Conservation (phyloP, 2,888 invertebrate species). For the Nephrotoma guestfalica region DNA sequence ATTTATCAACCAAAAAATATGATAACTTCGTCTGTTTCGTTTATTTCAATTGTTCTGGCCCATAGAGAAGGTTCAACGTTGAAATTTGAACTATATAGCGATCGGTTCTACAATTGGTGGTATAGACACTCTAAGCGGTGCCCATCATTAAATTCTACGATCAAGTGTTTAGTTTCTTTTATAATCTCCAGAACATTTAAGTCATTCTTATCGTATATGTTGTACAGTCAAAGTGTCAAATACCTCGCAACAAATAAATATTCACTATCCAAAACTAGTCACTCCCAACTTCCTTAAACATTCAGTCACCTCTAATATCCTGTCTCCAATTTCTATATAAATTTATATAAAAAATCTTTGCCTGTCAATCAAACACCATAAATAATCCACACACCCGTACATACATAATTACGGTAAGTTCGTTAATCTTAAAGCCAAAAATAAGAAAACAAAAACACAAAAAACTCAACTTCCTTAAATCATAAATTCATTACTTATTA, state of each 20-base stretch:
- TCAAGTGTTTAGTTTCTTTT: too few relatives aligned
- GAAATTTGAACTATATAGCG: too few relatives aligned
- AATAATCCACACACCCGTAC: not conserved
- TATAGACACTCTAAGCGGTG: too few relatives aligned
- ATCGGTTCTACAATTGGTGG: too few relatives aligned
- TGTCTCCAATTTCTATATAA: not conserved
- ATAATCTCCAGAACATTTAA: too few relatives aligned
- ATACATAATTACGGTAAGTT: not conserved
- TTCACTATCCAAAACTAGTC: not conserved
- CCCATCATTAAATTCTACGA: too few relatives aligned
- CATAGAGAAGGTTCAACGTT: too few relatives aligned
- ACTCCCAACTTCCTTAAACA: not conserved
- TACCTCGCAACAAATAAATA: not conserved
- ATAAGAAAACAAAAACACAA: not conserved
- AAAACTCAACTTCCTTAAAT: not conserved
- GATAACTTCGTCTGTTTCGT: too few relatives aligned
- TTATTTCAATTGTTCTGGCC: too few relatives aligned
- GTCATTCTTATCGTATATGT: too few relatives aligned
- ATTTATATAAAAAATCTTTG: not conserved
- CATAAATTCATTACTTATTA: not conserved
- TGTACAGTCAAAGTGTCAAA: not conserved
- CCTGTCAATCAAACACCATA: not conserved
- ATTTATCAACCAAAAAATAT: too few relatives aligned
- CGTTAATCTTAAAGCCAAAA: not conserved
- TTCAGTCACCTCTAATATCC: not conserved